Percentiles rank a stretch among this genome's conserved stretches.
phyloP scores from a whole-genome alignment of 2,888 invertebrate species.

The Diarsia rubi region DNA sequence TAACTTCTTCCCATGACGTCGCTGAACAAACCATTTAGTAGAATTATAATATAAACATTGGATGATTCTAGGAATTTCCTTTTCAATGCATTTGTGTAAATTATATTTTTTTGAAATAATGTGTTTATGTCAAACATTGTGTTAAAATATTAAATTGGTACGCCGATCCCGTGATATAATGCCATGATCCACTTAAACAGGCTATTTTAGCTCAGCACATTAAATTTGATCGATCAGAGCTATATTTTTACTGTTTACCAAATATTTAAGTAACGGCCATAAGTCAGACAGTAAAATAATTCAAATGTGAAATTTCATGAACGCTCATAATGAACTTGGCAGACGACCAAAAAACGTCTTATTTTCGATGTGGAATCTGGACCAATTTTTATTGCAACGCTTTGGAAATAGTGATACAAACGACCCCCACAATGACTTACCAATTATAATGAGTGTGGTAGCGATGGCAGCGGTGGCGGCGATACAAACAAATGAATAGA shows the following conservation, averaged over 20 bases:
- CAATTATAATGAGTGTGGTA: slow-evolving; percentile 73
- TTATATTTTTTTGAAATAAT: slow-evolving; percentile 71
- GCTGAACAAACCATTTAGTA: slow-evolving; percentile 30
- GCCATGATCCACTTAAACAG: slow-evolving; percentile 85
- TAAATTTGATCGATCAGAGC: slow-evolving; percentile 90
- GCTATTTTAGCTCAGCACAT: slow-evolving; percentile 86
- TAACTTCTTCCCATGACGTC: not conserved
- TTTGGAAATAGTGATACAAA: slow-evolving; percentile 88
- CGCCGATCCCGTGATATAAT: slow-evolving; percentile 76
- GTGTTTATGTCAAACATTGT: slow-evolving; percentile 73
- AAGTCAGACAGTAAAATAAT: slow-evolving; percentile 91
- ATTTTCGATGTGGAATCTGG: slow-evolving; percentile 91
- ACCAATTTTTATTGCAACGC: slow-evolving; percentile 90
- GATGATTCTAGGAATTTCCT: slow-evolving; percentile 37
- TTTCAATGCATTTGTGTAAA: slow-evolving; percentile 53
- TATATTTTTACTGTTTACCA: slow-evolving; percentile 91
- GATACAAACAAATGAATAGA: slow-evolving; percentile 64
- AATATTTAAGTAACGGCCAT: slow-evolving; percentile 91
- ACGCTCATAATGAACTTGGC: slow-evolving; percentile 91
- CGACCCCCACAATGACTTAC: slow-evolving; percentile 82
- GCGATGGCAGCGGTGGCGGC: slow-evolving; percentile 35
- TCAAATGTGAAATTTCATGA: slow-evolving; percentile 91
- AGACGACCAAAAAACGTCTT: slow-evolving; percentile 90
- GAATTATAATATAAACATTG: slow-evolving; percentile 30
- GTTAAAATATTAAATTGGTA: slow-evolving; percentile 71